Base-by-base conservation (phyloP, 2,797 vertebrate genomes). In the Pseudomugil gertrudae region DNA sequence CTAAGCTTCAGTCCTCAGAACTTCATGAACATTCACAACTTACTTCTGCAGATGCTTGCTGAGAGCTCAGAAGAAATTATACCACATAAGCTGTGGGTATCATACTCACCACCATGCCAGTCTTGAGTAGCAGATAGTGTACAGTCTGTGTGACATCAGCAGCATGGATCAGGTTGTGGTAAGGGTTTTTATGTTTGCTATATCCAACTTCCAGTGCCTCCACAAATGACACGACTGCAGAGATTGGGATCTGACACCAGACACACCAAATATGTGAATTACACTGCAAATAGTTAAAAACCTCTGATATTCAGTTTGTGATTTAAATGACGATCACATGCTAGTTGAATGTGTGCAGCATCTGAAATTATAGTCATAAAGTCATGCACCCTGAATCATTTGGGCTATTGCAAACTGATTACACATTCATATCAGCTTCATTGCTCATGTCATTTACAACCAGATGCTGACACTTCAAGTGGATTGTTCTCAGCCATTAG, bases 171-270 rank as follows among this genome's bases (percentile, higher is more conserved):
- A 99, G 90, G 76, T 99, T 99, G 90, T 99, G 98, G 84, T 99
- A 99, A 2, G 98, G 97, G 85, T 99, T 99, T 94, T 98, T 98
- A 78, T 99, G 95, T 85, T 99, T 99, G 89, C 94, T 97, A 92
- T 99, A 98, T 55, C 98, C 98, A 33, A 96, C 96, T 84, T 99
- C 98, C 64, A 99, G 87, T 24, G 97, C 97, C 87, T 99, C 98
- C 83, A 99, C 96, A 57, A 99, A 99, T 0, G 97, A 98, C 82
- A 99, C 96, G 65, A 99, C 95, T 0, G 98, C 95, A 70, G 98
- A 98, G 86, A 99, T 96, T 2, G 98, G 98, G 72, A 99, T 98
- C 98, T 99, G 92, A 81, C 71, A 83, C 57, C 36, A 52, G 62
- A 65, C 10, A 72, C 45, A 60, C 23, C 15, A 69, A 66, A 63